A percentile compares a stretch with the other conserved stretches of the same genome.
These are phyloP conservation scores for Latrodectus hesperus DNA, from an alignment of 2,888 invertebrate species.

Conservation along the genomic window DNA sequence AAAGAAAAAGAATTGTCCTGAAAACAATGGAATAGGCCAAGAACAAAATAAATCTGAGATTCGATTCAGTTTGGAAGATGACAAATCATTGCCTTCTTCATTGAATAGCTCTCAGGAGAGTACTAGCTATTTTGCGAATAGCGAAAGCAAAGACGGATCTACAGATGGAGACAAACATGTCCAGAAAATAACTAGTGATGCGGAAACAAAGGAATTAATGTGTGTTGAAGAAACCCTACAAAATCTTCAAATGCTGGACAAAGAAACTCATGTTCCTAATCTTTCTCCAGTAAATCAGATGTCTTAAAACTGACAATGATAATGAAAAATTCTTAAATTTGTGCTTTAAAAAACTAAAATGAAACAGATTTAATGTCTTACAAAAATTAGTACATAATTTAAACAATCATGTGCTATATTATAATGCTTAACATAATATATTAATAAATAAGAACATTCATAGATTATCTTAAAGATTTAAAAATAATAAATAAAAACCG, in stretches of 20 bases:
- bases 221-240: conserved; percentile 24
- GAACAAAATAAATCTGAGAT: neutral
- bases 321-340: too few species aligned
- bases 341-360: too few species aligned
- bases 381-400: too few species aligned
- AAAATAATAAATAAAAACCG: too few species aligned
- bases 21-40: neutral
- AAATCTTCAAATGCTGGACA: conserved; percentile 19
- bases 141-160: neutral
- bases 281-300: too few species aligned
- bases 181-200: neutral
- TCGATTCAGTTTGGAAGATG: neutral
- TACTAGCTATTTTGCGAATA: neutral
- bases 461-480: too few species aligned
- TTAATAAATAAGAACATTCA: too few species aligned
- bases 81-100: conserved; percentile 20
- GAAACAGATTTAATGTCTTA: too few species aligned
- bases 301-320: too few species aligned
- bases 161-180: neutral
- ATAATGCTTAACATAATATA: too few species aligned
- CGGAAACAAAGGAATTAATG: conserved; percentile 20
- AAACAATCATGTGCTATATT: too few species aligned
- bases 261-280: neutral
- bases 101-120: conserved; percentile 4
- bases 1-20: neutral